Base-by-base conservation (phyloP, 1,140 invertebrate genomes). In the Bombus superbus region DNA sequence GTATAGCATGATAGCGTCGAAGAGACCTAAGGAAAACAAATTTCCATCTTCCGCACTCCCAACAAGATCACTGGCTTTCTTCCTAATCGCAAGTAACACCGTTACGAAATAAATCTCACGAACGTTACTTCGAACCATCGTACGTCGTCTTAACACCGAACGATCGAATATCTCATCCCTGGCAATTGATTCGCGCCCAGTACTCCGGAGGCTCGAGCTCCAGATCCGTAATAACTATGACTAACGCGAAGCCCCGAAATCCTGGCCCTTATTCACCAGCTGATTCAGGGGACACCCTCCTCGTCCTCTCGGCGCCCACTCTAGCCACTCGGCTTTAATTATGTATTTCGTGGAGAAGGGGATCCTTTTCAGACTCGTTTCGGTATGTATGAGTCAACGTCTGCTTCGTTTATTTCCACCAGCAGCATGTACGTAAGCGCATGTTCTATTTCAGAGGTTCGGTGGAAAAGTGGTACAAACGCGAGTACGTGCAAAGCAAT, bases 351-450 rank as follows among this genome's bases (percentile, higher is more conserved):
- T 28, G 69, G 80, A 71, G 80, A 40, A 75, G 66, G 86, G 68
- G 72, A 64, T 35, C 75, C 38, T 78, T 84, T 84, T 80, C 59
- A 80, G 80, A 87, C 73, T 81, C 86, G 42, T 72, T 82, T 53
- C 80, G 53, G 66, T 35, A 69, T 15, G 68, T 22, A 73, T 86
- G 87, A 91, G 88, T 92, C 88, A 92, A 62, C 84, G 35, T 25
- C 28, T 32, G 38, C 80, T 62, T 47, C n/a, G 28, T 40, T 76
- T 69, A 44, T 74, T 77, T 62, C 69, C 40, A 42, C 62, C 47
- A 22, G 47, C 47, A 22, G 8, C 47, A 28, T 32, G 35, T 40
- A 2, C 25, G 5, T 8, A 42, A 42, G 44, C 62, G 62, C 59
- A 85, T 71, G 77, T 72, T 87, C 90, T 86, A 88, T 88, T 90